A percentile compares a stretch with the other conserved stretches of the same genome.
Conservation (phyloP, 2,113 vertebrate genomes). For the Hyperopisus bebe region DNA sequence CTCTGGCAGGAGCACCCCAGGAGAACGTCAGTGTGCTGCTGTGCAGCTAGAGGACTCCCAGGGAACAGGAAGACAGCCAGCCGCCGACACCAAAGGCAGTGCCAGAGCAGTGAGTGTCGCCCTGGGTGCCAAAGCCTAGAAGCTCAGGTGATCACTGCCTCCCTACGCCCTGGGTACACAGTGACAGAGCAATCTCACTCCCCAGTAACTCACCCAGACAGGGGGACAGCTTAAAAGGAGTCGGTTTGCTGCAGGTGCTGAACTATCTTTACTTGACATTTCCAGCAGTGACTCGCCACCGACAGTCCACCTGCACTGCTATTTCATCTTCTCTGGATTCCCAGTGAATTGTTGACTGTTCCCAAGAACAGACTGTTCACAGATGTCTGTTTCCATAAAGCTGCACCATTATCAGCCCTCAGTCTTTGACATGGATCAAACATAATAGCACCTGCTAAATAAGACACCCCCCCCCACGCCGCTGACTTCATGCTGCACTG, state of each 20-base stretch:
- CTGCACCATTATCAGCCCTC: not conserved
- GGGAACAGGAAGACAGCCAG: constrained; percentile 20
- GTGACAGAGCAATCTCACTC: not conserved
- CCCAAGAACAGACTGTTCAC: not conserved
- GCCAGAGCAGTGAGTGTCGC: not conserved
- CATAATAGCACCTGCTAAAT: not conserved
- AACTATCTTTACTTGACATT: not conserved
- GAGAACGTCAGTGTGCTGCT: not conserved
- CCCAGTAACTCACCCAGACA: not conserved
- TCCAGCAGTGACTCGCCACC: not conserved
- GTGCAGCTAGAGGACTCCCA: not conserved
- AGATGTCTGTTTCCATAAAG: not conserved
- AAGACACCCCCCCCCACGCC: not conserved
- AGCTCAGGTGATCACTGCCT: not conserved
- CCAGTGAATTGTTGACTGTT: not conserved
- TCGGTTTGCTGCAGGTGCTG: not conserved
- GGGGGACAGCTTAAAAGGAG: not conserved
- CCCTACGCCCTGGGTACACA: not conserved
- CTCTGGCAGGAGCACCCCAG: constrained; percentile 28
- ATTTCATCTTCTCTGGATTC: not conserved
- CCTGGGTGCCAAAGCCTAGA: not conserved
- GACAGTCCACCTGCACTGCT: not conserved
- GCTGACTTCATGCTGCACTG: not conserved
- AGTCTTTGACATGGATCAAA: not conserved
- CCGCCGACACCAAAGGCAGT: not conserved